Evolutionary conservation across 2,888 invertebrate species (phyloP).

Genomic region (Eudasyphora cyanicolor): DNA sequence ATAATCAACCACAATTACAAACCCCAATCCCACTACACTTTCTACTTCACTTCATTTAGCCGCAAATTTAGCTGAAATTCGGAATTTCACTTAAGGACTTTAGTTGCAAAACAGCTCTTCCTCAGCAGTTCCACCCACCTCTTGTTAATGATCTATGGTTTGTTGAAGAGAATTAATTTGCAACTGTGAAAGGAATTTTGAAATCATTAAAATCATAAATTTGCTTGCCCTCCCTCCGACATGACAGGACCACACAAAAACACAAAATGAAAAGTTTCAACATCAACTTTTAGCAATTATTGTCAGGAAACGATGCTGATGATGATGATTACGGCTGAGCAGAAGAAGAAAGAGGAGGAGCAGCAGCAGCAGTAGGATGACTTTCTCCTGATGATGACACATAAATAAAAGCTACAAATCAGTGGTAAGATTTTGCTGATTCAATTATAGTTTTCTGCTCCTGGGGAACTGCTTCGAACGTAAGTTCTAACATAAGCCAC

Average conservation of each 20-base stretch:
- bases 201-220: constrained; percentile 31
- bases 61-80: no score
- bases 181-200: constrained; percentile 8
- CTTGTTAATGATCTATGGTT: not conserved
- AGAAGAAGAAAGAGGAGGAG: not conserved
- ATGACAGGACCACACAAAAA: not conserved
- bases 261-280: not conserved
- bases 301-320: constrained; percentile 22
- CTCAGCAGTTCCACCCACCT: not conserved
- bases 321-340: not conserved
- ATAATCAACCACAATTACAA: no score
- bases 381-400: not conserved
- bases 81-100: no score
- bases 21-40: no score
- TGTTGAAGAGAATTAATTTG: not conserved
- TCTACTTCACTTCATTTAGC: no score
- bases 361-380: no score
- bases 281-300: constrained; percentile 32
- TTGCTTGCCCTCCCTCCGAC: not conserved
- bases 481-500: not conserved
- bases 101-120: not conserved
- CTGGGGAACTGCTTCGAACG: not conserved
- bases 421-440: constrained; percentile 24
- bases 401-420: constrained; percentile 14
- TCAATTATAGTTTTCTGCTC: constrained; percentile 18